A percentile compares a stretch with the other conserved stretches of the same genome.
Conservation (phyloP, 2,113 vertebrate species). For the Neodontobutis hainanensis region DNA sequence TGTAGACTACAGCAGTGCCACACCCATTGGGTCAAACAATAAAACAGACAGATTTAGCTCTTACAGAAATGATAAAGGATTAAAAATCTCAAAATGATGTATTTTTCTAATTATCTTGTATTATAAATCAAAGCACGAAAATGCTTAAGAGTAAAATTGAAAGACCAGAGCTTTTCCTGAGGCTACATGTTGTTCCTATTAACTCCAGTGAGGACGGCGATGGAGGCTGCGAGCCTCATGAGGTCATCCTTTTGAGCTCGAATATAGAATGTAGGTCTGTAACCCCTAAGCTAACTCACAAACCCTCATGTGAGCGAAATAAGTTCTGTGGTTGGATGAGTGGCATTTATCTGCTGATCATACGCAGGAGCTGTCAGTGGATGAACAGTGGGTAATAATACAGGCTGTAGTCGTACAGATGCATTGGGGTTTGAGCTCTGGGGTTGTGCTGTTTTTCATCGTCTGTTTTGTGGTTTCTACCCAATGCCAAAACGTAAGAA, state of each 20-base stretch:
- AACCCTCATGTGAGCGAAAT: conserved; percentile 32
- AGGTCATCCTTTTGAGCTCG: conserved; percentile 72
- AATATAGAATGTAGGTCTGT: conserved; percentile 57
- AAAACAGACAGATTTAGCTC: too few relatives aligned
- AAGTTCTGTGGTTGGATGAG: conserved; percentile 29
- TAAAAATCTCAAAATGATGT: too few relatives aligned
- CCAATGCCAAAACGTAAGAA: conserved; percentile 44
- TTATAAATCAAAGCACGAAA: neutral
- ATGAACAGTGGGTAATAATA: conserved; percentile 10
- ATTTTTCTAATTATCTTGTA: too few relatives aligned
- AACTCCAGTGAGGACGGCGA: conserved; percentile 66
- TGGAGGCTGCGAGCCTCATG: conserved; percentile 71
- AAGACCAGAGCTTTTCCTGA: conserved; percentile 43
- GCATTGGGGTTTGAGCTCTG: neutral
- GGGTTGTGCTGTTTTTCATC: conserved; percentile 31
- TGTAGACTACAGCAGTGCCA: too few relatives aligned
- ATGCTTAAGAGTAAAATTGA: conserved; percentile 15
- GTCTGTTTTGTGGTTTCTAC: conserved; percentile 61
- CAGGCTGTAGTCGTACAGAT: conserved; percentile 16
- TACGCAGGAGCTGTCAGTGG: conserved; percentile 49
- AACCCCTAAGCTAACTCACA: conserved; percentile 37
- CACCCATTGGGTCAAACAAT: too few relatives aligned
- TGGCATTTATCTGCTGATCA: conserved; percentile 55
- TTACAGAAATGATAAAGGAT: too few relatives aligned
- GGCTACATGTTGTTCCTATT: conserved; percentile 78